These are phyloP conservation scores for Nyctalus aviator DNA, from an alignment of 2,797 vertebrate genomes.

Conservation along the genomic window DNA sequence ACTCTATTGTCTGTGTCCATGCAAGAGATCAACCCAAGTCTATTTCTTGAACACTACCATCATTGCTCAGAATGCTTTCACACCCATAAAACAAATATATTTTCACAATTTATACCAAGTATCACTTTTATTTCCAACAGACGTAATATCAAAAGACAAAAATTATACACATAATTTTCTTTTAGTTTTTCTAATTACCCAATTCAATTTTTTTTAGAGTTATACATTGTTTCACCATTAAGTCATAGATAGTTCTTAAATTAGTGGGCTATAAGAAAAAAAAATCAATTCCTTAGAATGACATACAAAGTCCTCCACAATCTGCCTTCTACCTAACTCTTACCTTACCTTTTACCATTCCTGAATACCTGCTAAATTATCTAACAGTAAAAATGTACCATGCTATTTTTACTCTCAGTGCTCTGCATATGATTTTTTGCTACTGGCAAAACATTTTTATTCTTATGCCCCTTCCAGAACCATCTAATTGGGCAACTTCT, in stretches of 20 bases:
- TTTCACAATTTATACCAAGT: background rate
- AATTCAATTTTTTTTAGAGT: background rate
- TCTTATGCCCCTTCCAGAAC: background rate
- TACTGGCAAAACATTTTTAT: background rate
- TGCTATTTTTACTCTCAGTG: background rate
- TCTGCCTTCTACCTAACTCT: background rate
- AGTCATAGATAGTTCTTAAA: background rate
- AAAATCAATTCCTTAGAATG: background rate
- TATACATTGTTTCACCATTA: background rate
- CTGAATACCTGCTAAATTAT: background rate
- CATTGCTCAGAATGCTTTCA: background rate
- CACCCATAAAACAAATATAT: background rate
- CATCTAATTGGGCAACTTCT: background rate
- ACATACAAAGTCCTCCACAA: background rate
- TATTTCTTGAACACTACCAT: background rate
- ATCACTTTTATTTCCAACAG: slow-evolving; percentile 28
- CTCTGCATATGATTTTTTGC: background rate
- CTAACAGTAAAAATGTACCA: background rate
- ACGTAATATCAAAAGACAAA: slow-evolving; percentile 37
- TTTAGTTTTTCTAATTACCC: background rate
- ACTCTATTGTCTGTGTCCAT: no score
- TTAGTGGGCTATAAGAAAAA: background rate
- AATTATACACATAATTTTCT: background rate
- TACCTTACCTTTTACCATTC: background rate
- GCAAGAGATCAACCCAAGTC: no score